Evolutionary conservation across 2,113 vertebrate species (phyloP), one percentile per base, ranked within the genome.

Genomic region (Dissostichus mawsoni): DNA sequence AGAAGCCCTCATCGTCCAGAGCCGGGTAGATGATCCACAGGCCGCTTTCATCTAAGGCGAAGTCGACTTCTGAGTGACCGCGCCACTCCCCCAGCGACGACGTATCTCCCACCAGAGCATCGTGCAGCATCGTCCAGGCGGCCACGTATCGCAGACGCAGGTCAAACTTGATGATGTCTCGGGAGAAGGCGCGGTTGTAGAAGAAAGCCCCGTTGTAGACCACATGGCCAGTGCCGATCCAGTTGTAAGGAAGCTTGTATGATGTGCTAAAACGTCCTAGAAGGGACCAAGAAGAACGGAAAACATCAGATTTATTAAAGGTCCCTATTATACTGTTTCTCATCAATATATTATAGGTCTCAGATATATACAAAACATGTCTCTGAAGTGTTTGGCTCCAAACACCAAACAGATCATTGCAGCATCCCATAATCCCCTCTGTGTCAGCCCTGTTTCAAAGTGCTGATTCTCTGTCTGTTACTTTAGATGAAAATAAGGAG

Each of bases 161-260:
- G 92, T 99, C 96, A 0, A 95, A 99, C 81, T 99, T 99, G 90
- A 99, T 99, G 91, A 99, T 97, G 94, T 98, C 98, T 18, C 97
- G 95, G 0, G 98, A 98, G 92, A 99, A 98, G 78, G 98, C 98
- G 0, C 98, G 96, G 92, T 97, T 99, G 92, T 98, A 99, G 90
- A 95, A 99, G 89, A 99, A 97, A 81, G 98, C 97, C 0, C 98
- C 97, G 0, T 95, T 91, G 66, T 97, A 99, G 67, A 99, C 96
- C 18, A 97, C 98, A 0, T 99, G 98, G 4, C 98, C 97, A 0
- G 98, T 99, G 75, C 98, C 98, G 0, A 98, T 97, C 98, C 98
- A 99, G 93, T 96, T 97, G 88, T 99, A 99, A 0, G 98, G 98
- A 50, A 99, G 96, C 92, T 99, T 99, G 95, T 98, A 99, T 33